Base-by-base conservation (phyloP, 2,797 vertebrate species). In the Aselliscus stoliczkanus region DNA sequence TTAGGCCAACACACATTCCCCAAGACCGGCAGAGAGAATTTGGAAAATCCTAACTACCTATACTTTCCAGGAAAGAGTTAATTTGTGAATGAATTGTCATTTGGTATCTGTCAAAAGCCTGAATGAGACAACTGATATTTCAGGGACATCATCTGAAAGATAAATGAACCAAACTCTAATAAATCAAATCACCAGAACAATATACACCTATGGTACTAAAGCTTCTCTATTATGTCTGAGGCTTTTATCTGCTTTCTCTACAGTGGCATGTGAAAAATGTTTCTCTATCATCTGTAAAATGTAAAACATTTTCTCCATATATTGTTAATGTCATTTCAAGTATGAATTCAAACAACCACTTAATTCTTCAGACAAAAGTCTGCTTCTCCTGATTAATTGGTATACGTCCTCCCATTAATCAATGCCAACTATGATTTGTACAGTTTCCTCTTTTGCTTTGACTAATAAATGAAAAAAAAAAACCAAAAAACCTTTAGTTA, bases 371-470 rank as follows among this genome's bases (percentile, higher is more conserved):
- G 13, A 60, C 8, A 31, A 76, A 90, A 54, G 62, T 58, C 86
- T 65, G 84, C n/a, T 77, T 72, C 47, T 85, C 81, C 73, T 91
- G 58, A 58, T 47, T 79, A 94, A 81, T 1, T 54, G n/a, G 76
- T 60, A 72, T 4, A 29, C 34, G 90, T 94, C 84, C 81, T 82
- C 69, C 79, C 87, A 87, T 87, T 92, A 84, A 95, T 90, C 82
- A 86, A 64, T 82, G 89, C 58, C 73, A 92, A 75, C 77, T 86
- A 75, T 50, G 94, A 92, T 96, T 94, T 83, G 73, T 60, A 31
- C 25, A 7, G 34, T 42, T 93, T 96, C 91, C 79, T 91, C 86
- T 96, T 94, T 65, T 52, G 42, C 42, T 96, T 31, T 90, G 44
- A 62, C 80, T 84, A 93, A 93, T 50, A 70, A 77, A 27, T 56